Evolutionary conservation across 2,888 invertebrate species (phyloP).

Genomic region (Dicranocentrus wangi): DNA sequence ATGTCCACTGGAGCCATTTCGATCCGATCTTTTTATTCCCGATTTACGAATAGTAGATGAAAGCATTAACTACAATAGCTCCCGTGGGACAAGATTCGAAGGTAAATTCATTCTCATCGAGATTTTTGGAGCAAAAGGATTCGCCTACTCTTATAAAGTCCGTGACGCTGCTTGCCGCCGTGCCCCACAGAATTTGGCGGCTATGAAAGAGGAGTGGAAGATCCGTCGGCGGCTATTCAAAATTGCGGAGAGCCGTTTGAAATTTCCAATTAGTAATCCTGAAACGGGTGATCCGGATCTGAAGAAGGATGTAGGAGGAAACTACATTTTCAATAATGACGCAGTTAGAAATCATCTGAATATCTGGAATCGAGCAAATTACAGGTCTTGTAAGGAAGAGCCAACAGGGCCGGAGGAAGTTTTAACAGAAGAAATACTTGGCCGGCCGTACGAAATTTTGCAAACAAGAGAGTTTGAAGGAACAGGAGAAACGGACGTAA

Average conservation of each 20-base stretch:
- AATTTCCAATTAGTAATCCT: constrained; percentile 32
- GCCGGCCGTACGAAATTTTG: constrained; percentile 32
- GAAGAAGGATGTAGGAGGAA: background rate
- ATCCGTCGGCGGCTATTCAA: constrained; percentile 34
- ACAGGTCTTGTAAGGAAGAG: constrained; percentile 9
- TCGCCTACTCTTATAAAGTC: constrained; percentile 34
- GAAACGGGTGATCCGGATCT: no score
- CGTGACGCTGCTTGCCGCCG: constrained; percentile 17
- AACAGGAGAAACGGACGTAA: background rate
- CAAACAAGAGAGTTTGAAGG: background rate
- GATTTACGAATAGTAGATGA: constrained; percentile 64
- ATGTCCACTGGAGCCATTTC: constrained; percentile 69
- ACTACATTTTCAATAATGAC: constrained; percentile 18
- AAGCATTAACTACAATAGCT: constrained; percentile 33
- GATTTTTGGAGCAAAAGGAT: constrained; percentile 67
- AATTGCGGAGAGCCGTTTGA: constrained; percentile 21
- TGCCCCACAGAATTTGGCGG: constrained; percentile 17
- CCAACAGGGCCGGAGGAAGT: background rate
- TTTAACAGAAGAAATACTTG: background rate
- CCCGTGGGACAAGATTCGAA: constrained; percentile 32
- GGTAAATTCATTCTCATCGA: constrained; percentile 65
- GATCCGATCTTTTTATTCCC: constrained; percentile 58
- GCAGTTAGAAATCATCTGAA: constrained; percentile 7
- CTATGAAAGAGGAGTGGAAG: constrained; percentile 60
- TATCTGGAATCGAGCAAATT: constrained; percentile 55